A percentile compares a stretch with the other conserved stretches of the same genome.
These are phyloP conservation scores for Apodemia hepburni DNA, from an alignment of 2,888 invertebrate species.

Conservation along the genomic window DNA sequence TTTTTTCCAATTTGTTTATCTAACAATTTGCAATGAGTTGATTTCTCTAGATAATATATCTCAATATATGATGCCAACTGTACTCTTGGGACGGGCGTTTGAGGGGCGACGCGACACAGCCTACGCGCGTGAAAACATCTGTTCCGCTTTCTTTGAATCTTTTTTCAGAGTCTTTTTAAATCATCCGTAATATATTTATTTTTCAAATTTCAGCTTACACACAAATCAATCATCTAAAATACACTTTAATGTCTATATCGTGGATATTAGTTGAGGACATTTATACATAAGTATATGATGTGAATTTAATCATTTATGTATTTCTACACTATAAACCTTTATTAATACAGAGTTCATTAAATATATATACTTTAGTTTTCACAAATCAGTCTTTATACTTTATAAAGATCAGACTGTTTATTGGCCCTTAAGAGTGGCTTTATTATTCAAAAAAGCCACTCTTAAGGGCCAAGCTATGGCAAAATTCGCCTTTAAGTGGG, in stretches of 20 bases:
- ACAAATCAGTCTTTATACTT: too few relatives aligned
- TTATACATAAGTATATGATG: too few relatives aligned
- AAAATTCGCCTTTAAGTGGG: too few relatives aligned
- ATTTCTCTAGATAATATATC: background rate
- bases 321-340: too few relatives aligned
- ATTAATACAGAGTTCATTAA: too few relatives aligned
- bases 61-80: background rate
- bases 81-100: constrained; percentile 38
- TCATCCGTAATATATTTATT: constrained; percentile 13
- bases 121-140: constrained; percentile 73
- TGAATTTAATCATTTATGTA: too few relatives aligned
- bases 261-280: background rate
- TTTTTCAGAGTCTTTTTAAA: constrained; percentile 31
- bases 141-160: constrained; percentile 64
- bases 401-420: too few relatives aligned
- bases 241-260: background rate
- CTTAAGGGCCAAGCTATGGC: too few relatives aligned
- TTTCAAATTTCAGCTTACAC: background rate
- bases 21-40: background rate
- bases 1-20: background rate
- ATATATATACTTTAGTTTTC: too few relatives aligned
- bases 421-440: too few relatives aligned
- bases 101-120: constrained; percentile 41
- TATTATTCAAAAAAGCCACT: too few relatives aligned
- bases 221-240: background rate